Percentiles rank a stretch among this genome's conserved stretches.
phyloP scores from a whole-genome alignment of 1,140 invertebrate genomes.

The Penaeus vannamei region DNA sequence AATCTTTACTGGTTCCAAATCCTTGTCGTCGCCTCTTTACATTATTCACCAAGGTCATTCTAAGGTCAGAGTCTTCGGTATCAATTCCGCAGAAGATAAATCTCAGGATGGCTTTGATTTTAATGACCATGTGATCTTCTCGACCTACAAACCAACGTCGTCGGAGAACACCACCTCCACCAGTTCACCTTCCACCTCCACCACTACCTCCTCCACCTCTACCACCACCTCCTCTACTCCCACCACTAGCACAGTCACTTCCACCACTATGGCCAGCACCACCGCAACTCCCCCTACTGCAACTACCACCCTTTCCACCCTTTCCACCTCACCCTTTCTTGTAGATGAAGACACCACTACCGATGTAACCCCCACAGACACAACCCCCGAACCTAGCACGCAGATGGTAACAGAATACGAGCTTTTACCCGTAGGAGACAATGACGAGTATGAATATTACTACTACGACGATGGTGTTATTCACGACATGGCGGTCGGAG shows the following conservation, averaged over 20 bases:
- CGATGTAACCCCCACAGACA: conserved; percentile 20
- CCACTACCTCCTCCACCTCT: background rate
- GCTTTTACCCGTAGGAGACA: background rate
- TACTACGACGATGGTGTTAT: conserved; percentile 35
- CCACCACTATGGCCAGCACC: background rate
- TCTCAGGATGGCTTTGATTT: conserved; percentile 5
- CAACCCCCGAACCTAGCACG: background rate
- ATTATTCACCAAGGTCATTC: conserved; percentile 64
- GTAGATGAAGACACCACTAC: conserved; percentile 18
- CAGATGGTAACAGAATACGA: background rate
- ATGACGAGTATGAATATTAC: conserved; percentile 50
- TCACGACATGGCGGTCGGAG: conserved; percentile 41
- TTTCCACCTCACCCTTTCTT: background rate
- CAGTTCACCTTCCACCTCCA: background rate
- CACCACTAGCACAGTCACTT: background rate
- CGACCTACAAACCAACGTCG: conserved; percentile 1
- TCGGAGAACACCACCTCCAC: background rate
- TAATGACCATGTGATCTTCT: background rate
- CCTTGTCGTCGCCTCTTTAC: conserved; percentile 49
- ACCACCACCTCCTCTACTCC: background rate
- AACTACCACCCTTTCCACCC: conserved; percentile 8
- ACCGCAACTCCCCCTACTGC: background rate
- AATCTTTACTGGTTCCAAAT: conserved; percentile 31
- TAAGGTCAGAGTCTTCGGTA: conserved; percentile 62
- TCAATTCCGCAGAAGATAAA: conserved; percentile 56